These are phyloP conservation scores for Neoarius graeffei DNA, from an alignment of 2,113 vertebrate genomes.

Conservation along the genomic window DNA sequence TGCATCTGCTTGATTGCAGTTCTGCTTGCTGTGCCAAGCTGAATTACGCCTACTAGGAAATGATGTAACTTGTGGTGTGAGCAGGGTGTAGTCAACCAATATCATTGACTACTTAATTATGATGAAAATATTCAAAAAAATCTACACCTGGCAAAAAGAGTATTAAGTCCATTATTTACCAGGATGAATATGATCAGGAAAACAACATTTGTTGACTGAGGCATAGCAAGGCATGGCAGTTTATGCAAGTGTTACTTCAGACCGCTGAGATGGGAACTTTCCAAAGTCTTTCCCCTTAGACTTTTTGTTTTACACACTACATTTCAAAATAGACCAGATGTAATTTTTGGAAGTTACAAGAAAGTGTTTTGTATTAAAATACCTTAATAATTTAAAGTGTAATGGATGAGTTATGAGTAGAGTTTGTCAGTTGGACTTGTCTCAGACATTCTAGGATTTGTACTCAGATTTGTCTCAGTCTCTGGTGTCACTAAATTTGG, in stretches of 20 bases:
- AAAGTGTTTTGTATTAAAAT: too few relatives aligned
- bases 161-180: neutral
- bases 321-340: neutral
- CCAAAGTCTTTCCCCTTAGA: neutral
- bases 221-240: neutral
- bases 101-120: neutral
- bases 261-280: neutral
- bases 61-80: slow-evolving; percentile 13
- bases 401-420: too few relatives aligned
- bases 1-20: neutral
- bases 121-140: neutral
- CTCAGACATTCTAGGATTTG: too few relatives aligned
- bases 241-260: neutral
- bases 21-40: neutral
- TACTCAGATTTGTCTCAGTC: too few relatives aligned
- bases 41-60: slow-evolving; percentile 22
- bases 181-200: neutral
- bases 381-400: too few relatives aligned
- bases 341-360: neutral
- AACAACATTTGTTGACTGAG: neutral
- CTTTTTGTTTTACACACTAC: neutral
- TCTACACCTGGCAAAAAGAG: neutral
- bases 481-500: too few relatives aligned
- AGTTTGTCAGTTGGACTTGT: too few relatives aligned
- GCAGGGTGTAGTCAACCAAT: neutral